Evolutionary conservation across 2,888 invertebrate species (phyloP).

Genomic region (Spodoptera picta): DNA sequence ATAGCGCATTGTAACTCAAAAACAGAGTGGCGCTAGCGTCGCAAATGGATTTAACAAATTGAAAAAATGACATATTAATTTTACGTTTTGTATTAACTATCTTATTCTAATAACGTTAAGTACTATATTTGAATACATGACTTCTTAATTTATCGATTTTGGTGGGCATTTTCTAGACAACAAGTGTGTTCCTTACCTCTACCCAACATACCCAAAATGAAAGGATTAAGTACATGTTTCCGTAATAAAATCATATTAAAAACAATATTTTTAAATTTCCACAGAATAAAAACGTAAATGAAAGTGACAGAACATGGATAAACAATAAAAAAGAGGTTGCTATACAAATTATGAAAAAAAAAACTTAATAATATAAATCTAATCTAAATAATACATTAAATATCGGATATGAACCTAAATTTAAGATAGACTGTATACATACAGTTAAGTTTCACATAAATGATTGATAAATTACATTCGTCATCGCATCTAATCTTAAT

Average conservation of each 20-base stretch:
- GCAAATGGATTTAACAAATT: no score
- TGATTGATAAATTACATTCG: constrained; percentile 47
- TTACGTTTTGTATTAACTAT: no score
- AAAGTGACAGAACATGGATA: constrained; percentile 42
- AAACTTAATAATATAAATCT: constrained; percentile 54
- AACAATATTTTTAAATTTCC: constrained; percentile 14
- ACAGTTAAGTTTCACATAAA: constrained; percentile 28
- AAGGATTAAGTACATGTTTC: constrained; percentile 41
- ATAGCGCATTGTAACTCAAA: no score
- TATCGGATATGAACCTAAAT: constrained; percentile 54
- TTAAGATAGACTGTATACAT: constrained; percentile 28
- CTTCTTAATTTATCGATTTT: no score
- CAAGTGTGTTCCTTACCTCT: no score
- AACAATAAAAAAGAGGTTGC: constrained; percentile 45
- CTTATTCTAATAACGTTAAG: no score
- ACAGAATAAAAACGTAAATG: constrained; percentile 38
- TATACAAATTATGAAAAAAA: constrained; percentile 54
- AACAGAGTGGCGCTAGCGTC: no score
- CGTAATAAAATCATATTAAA: constrained; percentile 13
- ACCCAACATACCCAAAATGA: constrained; percentile 14
- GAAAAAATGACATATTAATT: no score
- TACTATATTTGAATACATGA: no score
- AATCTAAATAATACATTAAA: constrained; percentile 62
- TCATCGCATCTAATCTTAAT: constrained; percentile 23
- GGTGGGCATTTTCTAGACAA: no score